phyloP scores from a whole-genome alignment of 2,888 invertebrate genomes.

The Oxycera nigricornis region DNA sequence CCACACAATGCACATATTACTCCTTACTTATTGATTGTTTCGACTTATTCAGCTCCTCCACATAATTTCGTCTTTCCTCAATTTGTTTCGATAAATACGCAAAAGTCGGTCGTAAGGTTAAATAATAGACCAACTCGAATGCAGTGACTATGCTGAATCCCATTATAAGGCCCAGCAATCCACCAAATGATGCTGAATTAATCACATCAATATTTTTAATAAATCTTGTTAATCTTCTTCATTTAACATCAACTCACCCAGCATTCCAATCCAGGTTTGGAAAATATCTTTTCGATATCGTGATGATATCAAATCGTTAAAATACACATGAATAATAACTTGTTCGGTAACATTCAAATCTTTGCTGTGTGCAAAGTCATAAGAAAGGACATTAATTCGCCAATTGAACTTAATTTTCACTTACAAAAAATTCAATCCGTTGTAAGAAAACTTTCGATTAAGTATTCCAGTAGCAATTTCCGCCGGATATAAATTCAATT shows the following conservation, averaged over 20 bases:
- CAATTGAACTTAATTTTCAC: conserved; percentile 52
- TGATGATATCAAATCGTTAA: conserved; percentile 71
- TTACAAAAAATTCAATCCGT: conserved; percentile 63
- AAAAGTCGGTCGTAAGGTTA: conserved; percentile 65
- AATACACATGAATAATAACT: conserved; percentile 70
- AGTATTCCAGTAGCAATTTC: conserved; percentile 70
- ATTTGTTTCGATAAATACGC: conserved; percentile 55
- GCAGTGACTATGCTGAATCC: conserved; percentile 75
- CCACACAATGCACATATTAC: background rate
- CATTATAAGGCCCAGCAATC: conserved; percentile 72
- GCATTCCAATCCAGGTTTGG: conserved; percentile 73
- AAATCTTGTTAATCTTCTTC: background rate
- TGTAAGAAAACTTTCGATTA: conserved; percentile 61
- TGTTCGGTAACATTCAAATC: conserved; percentile 63
- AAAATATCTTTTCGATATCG: conserved; percentile 71
- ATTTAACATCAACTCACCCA: conserved; percentile 63
- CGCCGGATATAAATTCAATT: conserved; percentile 68
- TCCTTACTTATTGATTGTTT: background rate
- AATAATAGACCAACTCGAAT: conserved; percentile 71
- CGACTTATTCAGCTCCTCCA: background rate
- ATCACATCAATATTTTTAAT: no score
- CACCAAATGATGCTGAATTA: conserved; percentile 74
- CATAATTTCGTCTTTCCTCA: conserved; percentile 43
- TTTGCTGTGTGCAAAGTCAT: conserved; percentile 56
- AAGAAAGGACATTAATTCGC: background rate